These are phyloP conservation scores for Brachionus paranguensis DNA, from an alignment of 1,140 invertebrate genomes.

Conservation along the genomic window DNA sequence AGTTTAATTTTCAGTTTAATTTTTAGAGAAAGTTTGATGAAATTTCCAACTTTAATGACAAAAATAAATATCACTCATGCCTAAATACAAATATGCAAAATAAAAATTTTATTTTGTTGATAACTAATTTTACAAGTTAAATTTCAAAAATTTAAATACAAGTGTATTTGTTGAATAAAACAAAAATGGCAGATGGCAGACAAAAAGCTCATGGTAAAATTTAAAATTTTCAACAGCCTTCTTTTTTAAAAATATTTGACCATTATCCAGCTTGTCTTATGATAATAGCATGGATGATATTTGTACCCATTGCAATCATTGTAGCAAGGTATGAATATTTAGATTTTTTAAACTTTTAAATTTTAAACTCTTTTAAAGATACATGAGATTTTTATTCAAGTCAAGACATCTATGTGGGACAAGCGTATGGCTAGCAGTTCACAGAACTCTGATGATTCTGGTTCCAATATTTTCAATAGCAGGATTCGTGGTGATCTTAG, in stretches of 20 bases:
- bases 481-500: neutral
- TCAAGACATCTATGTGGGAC: neutral
- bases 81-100: neutral
- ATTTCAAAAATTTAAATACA: neutral
- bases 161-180: neutral
- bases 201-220: conserved; percentile 15
- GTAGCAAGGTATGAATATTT: neutral
- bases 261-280: neutral
- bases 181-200: conserved; percentile 6
- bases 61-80: neutral
- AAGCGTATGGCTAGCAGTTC: conserved; percentile 3
- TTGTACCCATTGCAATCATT: neutral
- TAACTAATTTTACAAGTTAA: neutral
- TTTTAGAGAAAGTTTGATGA: neutral
- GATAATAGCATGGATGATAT: conserved; percentile 34
- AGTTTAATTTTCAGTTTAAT: neutral
- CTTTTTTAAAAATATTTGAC: neutral
- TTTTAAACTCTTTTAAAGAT: neutral
- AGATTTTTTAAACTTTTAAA: neutral
- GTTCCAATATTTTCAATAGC: neutral
- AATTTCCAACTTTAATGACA: neutral
- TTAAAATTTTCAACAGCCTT: neutral
- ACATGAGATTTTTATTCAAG: neutral
- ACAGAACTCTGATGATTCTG: conserved; percentile 16
- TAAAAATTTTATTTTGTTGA: neutral